Percentiles rank a stretch among this genome's conserved stretches.
Conservation (phyloP, 1,140 invertebrate genomes). For the Chrysomallon squamiferum region DNA sequence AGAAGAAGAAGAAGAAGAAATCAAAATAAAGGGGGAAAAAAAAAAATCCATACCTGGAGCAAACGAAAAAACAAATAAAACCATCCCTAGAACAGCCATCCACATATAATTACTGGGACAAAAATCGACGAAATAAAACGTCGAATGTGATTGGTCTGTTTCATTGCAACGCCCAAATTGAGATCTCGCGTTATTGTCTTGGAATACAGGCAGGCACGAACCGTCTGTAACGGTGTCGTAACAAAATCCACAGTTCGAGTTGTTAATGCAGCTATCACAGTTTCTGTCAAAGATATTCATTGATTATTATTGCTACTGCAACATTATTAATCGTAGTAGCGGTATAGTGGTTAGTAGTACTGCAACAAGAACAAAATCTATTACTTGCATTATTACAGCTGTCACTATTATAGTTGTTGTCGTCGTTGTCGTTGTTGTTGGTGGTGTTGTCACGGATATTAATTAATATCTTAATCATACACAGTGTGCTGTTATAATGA, state of each 20-base stretch:
- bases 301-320: background rate
- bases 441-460: background rate
- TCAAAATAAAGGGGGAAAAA: no score
- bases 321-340: background rate
- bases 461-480: background rate
- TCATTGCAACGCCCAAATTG: conserved; percentile 34
- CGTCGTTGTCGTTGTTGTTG: background rate
- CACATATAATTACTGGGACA: conserved; percentile 66
- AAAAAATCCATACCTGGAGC: conserved; percentile 63
- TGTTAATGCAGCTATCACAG: conserved; percentile 63
- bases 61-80: conserved; percentile 67
- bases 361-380: background rate
- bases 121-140: conserved; percentile 59
- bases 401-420: background rate
- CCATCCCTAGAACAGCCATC: conserved; percentile 66
- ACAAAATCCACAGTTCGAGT: conserved; percentile 65
- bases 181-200: conserved; percentile 31
- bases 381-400: background rate
- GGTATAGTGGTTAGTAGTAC: background rate
- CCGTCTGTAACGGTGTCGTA: conserved; percentile 44
- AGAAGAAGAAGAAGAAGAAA: no score
- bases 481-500: no score
- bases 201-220: conserved; percentile 42
- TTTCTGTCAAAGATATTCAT: conserved; percentile 39
- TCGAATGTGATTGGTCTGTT: conserved; percentile 22